Evolutionary conservation across 2,888 invertebrate species (phyloP).

Genomic region (Hymenopus coronatus): DNA sequence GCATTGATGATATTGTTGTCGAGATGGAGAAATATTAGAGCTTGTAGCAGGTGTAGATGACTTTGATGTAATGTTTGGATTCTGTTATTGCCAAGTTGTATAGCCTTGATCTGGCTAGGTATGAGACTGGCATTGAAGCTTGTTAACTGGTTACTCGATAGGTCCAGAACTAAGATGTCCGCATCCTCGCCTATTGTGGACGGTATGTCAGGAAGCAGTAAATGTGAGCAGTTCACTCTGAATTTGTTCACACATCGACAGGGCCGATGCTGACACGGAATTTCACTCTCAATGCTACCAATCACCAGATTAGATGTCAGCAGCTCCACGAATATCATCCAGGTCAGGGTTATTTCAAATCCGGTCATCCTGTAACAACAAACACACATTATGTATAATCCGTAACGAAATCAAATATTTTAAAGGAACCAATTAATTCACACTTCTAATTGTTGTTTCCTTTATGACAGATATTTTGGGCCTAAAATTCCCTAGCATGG

Average conservation of each 20-base stretch:
- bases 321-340: background rate
- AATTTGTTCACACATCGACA: background rate
- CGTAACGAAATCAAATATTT: no score
- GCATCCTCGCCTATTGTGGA: background rate
- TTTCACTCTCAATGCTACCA: no score
- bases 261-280: background rate
- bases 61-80: constrained; percentile 4
- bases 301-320: background rate
- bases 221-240: background rate
- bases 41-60: background rate
- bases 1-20: constrained; percentile 13
- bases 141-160: background rate
- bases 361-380: background rate
- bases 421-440: no score
- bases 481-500: no score
- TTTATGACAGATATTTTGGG: no score
- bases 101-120: background rate
- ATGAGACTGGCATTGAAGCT: background rate
- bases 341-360: background rate
- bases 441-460: no score
- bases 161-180: background rate
- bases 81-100: constrained; percentile 18
- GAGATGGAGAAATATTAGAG: constrained; percentile 23
- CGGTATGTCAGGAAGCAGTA: background rate
- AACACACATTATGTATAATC: no score